Evolutionary conservation across 2,113 vertebrate species (phyloP), one percentile per base, ranked within the genome.

Genomic region (Cromileptes altivelis): DNA sequence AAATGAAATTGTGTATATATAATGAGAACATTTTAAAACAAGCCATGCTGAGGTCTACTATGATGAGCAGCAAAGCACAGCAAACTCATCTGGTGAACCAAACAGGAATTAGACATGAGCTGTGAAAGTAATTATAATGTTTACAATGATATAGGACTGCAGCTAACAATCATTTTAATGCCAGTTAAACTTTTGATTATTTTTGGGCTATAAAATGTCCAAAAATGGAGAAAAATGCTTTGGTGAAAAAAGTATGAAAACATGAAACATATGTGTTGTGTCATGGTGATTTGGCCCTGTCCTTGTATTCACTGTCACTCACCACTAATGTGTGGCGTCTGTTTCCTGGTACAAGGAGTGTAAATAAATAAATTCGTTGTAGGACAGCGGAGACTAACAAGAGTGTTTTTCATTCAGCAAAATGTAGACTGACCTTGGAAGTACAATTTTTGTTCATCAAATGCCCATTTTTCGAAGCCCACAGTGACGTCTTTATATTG

Each of bases 21-120:
- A 53, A 12, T 45, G n/a, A 42, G 30, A 64, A 25, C 6, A n/a
- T 53, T 19, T 6, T 13, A 18, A 40, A 21, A 61, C 64, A 30
- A 30, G 49, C 64, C 30, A n/a, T 30, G 23, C 13, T 5, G 25
- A 33, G 10, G 14, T 71, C 70, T 18, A 74, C 37, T 6, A 9
- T 3, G 52, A 62, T 62, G 64, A 13, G 37, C 37, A 76, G 45
- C 65, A 60, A 68, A 75, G 21, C 53, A 30, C 27, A n/a, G n/a
- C 37, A 52, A 45, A 45, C 42, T 0, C 6, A 1, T 49, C 33
- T n/a, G 37, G 11, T 19, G 61, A 76, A n/a, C 27, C 8, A 50
- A n/a, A 19, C 53, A 27, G 27, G 69, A 52, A 23, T 56, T 42
- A 33, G 11, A 70, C 67, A 37, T 42, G 57, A 53, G n/a, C 68